Base-by-base conservation (phyloP, 2,888 invertebrate genomes). In the Terebella lapidaria region DNA sequence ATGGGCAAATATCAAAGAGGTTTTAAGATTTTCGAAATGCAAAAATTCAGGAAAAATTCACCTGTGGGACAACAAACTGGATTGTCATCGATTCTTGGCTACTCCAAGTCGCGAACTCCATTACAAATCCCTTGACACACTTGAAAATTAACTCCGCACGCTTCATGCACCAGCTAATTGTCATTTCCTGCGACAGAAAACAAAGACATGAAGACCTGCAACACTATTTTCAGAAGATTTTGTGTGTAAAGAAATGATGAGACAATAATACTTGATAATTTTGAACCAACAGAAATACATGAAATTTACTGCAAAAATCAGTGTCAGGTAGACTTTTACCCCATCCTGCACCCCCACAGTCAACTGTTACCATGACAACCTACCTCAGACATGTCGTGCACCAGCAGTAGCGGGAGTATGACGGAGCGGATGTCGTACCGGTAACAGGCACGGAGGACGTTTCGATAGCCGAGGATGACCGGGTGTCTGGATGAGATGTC, bases 51-150 rank as follows among this genome's bases (percentile, higher is more conserved):
- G n/a, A n/a, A n/a, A n/a, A n/a, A n/a, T n/a, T 29, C 20, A 88
- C 88, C 82, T 88, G 86, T 1, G 94, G 94, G 56, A 93, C 86
- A 15, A 35, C 10, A 35, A 35, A 35, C 42, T 90, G 89, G 28
- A 94, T 84, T 78, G 90, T 95, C 27, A 74, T 65, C 1, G 79
- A 77, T 54, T 74, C 72, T 56, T 72, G 70, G 15, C 74, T 75
- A 5, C 74, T 71, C 88, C 93, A 90, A 0, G 93, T 91, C 5
- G 91, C 90, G 85, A 94, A 92, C 84, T 99, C 99, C 81, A 99
- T 94, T 91, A 99, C 92, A 82, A 97, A 99, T 2, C 99, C 99
- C 84, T 99, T 99, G 57, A 95, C 92, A 83, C 99, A 99, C 83
- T 99, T 99, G 76, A 96, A 93, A 61, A 99, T 91, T 66, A 99